Evolutionary conservation across 2,888 invertebrate species (phyloP), one percentile per base, ranked within the genome.

Genomic region (Willowsia nigromaculata): DNA sequence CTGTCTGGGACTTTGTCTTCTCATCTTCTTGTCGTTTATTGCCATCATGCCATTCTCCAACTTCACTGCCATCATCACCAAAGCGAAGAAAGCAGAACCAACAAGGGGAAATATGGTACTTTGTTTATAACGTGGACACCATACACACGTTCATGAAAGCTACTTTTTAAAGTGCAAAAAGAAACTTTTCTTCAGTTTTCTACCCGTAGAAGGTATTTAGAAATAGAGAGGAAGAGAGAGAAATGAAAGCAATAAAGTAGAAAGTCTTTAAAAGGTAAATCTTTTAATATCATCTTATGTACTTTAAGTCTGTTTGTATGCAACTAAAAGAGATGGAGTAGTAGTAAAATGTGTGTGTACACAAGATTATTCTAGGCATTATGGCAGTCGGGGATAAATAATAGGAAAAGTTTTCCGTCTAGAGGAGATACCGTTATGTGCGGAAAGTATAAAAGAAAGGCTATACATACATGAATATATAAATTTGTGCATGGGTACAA

Each of bases 201-300:
- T 56, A 50, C 3, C n/a, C n/a, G 3, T 40, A 25, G 15, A 7
- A 43, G 25, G 82, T 50, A 83, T n/a, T n/a, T n/a, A 27, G 25
- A 50, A 27, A 59, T 53, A 78, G 78, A 50, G 50, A 78, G 59
- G 47, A 62, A 47, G 62, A 18, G 65, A n/a, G 37, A 68, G 37
- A 68, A 68, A 68, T 40, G 68, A 68, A 68, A 40, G 68, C 68
- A 68, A 68, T 68, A 68, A 68, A 65, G 82, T 76, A 25, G 62
- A 83, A 83, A 83, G 50, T 83, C 82, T 68, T 83, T 68, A 62
- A 83, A 83, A 65, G 68, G 65, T 83, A 68, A 83, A 68, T 83
- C 65, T 50, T 83, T 83, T 83, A 83, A 83, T 83, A 83, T 83
- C 62, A 62, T 68, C 68, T 83, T 47, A 13, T 37, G 68, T 68